Percentiles rank a stretch among this genome's conserved stretches.
These are phyloP conservation scores for Andrena minutula DNA, from an alignment of 2,888 invertebrate species.

Conservation along the genomic window DNA sequence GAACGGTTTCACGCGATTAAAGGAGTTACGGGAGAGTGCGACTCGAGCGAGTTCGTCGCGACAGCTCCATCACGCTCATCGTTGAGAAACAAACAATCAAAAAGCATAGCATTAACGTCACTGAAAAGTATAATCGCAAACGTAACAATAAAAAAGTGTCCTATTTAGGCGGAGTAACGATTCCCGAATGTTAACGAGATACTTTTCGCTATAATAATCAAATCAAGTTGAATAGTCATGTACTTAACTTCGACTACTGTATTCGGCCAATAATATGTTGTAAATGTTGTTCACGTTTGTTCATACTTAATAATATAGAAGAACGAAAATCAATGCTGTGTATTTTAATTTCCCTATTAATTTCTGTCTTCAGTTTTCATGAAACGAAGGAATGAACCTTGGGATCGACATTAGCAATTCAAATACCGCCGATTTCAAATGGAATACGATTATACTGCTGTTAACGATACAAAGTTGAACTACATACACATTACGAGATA, in stretches of 20 bases:
- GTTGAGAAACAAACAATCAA: conserved; percentile 42
- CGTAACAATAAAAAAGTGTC: conserved; percentile 46
- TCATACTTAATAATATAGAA: conserved; percentile 72
- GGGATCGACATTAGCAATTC: no score
- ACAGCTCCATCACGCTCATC: conserved; percentile 12
- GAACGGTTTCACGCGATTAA: background rate
- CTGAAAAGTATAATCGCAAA: conserved; percentile 29
- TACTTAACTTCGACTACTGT: conserved; percentile 74
- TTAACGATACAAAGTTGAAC: no score
- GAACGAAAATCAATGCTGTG: conserved; percentile 44
- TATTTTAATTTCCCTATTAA: background rate
- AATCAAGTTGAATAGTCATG: conserved; percentile 65
- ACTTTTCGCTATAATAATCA: conserved; percentile 65
- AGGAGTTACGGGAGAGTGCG: background rate
- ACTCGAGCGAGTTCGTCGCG: background rate
- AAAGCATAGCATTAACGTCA: conserved; percentile 45
- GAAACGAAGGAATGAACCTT: no score
- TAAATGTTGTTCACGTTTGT: conserved; percentile 81
- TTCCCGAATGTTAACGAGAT: conserved; percentile 38
- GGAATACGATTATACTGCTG: no score
- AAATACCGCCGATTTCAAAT: no score
- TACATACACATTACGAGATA: no score
- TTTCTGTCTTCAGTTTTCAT: no score
- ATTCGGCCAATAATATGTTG: conserved; percentile 74
- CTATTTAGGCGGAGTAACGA: conserved; percentile 39